A percentile compares a stretch with the other conserved stretches of the same genome.
phyloP scores from a whole-genome alignment of 35 echinoderm and acorn worm species.

The Acanthaster planci region DNA sequence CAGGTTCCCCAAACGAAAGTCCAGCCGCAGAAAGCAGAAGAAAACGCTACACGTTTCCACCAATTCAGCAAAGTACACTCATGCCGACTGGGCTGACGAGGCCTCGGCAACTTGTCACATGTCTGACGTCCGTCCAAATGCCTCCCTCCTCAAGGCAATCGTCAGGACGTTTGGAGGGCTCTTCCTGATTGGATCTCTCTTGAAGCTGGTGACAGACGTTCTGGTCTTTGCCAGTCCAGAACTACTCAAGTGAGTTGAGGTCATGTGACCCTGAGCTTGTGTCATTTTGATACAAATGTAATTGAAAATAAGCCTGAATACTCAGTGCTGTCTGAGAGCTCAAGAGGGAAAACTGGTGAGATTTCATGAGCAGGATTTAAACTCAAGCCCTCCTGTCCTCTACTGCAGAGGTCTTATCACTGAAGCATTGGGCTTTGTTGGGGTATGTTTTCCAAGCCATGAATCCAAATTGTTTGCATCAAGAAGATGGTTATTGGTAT shows the following conservation, averaged over 20 bases:
- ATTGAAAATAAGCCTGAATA: no score
- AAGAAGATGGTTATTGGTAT: no score
- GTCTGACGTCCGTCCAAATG: conserved; percentile 35
- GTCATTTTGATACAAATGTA: no score
- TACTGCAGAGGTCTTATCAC: no score
- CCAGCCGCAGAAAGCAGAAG: not conserved
- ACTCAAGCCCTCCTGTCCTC: no score
- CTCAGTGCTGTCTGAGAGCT: no score
- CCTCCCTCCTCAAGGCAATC: conserved; percentile 61
- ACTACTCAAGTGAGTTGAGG: conserved; percentile 65
- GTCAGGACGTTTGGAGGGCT: conserved; percentile 45
- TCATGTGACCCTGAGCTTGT: no score
- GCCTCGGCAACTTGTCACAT: not conserved
- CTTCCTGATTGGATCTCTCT: conserved; percentile 62
- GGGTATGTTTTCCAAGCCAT: no score
- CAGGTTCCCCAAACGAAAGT: not conserved
- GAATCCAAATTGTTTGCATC: no score
- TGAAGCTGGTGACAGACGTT: conserved; percentile 72
- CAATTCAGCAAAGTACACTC: not conserved
- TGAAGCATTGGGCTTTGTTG: no score
- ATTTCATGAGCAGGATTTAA: no score
- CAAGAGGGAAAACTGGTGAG: no score
- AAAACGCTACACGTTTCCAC: not conserved
- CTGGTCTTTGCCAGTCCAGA: conserved; percentile 86
- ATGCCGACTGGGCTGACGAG: not conserved